Percentiles rank a stretch among this genome's conserved stretches.
Conservation (phyloP, 2,888 invertebrate genomes). For the Aphodius sticticus region DNA sequence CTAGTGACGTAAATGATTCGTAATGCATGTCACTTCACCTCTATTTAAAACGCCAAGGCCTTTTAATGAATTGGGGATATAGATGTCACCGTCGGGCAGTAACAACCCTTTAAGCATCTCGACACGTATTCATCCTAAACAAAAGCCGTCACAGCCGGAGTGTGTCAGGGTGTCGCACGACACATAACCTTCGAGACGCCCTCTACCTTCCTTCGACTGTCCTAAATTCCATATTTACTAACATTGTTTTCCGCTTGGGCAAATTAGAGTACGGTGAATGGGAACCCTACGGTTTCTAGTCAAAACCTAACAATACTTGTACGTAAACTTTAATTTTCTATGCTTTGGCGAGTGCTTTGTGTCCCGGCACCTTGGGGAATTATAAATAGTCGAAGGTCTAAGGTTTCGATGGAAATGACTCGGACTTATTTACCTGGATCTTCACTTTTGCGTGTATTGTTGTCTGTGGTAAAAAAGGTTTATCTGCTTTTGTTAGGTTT, state of each 20-base stretch:
- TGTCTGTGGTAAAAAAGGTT: too few species aligned
- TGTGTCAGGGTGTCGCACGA: constrained; percentile 4
- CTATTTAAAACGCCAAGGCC: not conserved
- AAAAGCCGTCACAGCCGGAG: not conserved
- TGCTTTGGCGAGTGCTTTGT: not conserved
- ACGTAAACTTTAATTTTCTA: not conserved
- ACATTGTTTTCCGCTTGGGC: not conserved
- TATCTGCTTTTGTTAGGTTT: too few species aligned
- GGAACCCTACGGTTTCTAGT: not conserved
- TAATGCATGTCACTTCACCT: not conserved
- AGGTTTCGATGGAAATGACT: too few species aligned
- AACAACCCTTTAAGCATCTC: not conserved
- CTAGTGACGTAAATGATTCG: not conserved
- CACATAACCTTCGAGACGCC: not conserved
- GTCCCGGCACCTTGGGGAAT: not conserved
- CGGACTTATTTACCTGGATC: too few species aligned
- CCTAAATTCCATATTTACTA: not conserved
- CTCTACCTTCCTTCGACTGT: not conserved
- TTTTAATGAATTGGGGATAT: not conserved
- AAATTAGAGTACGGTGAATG: not conserved
- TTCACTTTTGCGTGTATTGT: too few species aligned
- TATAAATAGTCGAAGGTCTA: too few species aligned
- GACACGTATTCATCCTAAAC: constrained; percentile 4
- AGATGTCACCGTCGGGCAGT: not conserved
- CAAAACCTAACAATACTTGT: not conserved